Base-by-base conservation (phyloP, 1,140 invertebrate species). In the Pogonomyrmex californicus region DNA sequence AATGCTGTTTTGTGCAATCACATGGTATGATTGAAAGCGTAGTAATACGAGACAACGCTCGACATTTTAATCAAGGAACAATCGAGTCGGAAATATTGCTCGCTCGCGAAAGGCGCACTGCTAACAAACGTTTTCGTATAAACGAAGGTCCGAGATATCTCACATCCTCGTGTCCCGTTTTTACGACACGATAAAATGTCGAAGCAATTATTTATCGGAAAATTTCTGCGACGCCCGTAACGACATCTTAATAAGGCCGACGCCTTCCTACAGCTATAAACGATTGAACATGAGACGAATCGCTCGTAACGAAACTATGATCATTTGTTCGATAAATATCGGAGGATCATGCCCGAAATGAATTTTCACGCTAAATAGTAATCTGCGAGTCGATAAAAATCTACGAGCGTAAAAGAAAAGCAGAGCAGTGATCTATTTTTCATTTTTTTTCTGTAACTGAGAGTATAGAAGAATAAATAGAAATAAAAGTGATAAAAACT, bases 41-140 rank as follows among this genome's bases (percentile, higher is more conserved):
- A 14, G 54, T 14, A 47, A 49, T 23, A 0, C n/a, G 70, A 38
- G 70, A 56, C 70, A 75, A 56, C n/a, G n/a, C 54, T 58, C 44
- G 71, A 58, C 54, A 41, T 60, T 75, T 75, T 75, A 75, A 58
- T 75, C 54, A 75, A n/a, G 23, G 17, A n/a, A 41, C 30, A 75
- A 75, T 75, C 12, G 54, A 75, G 36, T 41, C 12, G 36, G n/a
- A 75, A 75, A 75, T 58, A 60, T 41, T 44, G 71, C n/a, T 38
- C 2, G 30, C 4, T 56, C 36, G 17, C 44, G 66, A 36, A 47
- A 71, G 30, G 12, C 54, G 71, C 54, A 23, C 54, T 58, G 58
- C 58, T 58, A 60, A 58, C 71, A 44, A 75, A 75, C 10, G 12
- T 3, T 23, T 12, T 7, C 10, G 33, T 38, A 12, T 56, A 73